Base-by-base conservation (phyloP, 1,140 invertebrate species). In the Psilanteris sp. region DNA sequence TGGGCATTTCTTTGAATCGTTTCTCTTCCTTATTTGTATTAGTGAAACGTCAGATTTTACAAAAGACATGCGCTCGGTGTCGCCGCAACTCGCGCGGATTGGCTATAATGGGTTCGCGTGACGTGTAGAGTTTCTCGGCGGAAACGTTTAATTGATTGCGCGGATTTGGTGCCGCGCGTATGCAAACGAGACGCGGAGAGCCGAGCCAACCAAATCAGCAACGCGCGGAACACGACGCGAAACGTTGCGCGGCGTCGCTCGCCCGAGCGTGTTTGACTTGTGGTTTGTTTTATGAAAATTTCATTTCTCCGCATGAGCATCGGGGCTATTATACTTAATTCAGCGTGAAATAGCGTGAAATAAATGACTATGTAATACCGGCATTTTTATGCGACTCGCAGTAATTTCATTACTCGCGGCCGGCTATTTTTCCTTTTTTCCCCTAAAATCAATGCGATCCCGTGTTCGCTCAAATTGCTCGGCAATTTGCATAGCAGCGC, bases 11-110 rank as follows among this genome's bases (percentile, higher is more conserved):
- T 70, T 59, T 46, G n/a, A 57, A 57, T 55, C 57, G 39, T 64
- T 57, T 54, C 68, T 43, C 36, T 50, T 72, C 68, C 68, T 72
- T 72, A 72, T 72, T 54, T 64, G 57, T 57, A 37, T 48, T n/a
- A 26, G 54, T 44, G 68, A 62, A 62, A 72, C 54, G 50, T 64
- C 57, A 31, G 57, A 46, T 43, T 55, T 62, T 55, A 26, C 55
- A 62, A 36, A 37, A 39, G 55, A 52, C 67, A 52, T 31, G 52
- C 32, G 50, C 52, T 20, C 16, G 22, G 7, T 48, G 34, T 32
- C 61, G n/a, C 13, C 44, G 7, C 34, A 7, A 16, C 2, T n/a
- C n/a, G n/a, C n/a, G n/a, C n/a, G n/a, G n/a, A n/a, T n/a, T n/a
- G n/a, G n/a, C n/a, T n/a, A n/a, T n/a, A n/a, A n/a, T n/a, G n/a